Evolutionary conservation across 2,888 invertebrate species (phyloP), one percentile per base, ranked within the genome.

Genomic region (Automeris io): DNA sequence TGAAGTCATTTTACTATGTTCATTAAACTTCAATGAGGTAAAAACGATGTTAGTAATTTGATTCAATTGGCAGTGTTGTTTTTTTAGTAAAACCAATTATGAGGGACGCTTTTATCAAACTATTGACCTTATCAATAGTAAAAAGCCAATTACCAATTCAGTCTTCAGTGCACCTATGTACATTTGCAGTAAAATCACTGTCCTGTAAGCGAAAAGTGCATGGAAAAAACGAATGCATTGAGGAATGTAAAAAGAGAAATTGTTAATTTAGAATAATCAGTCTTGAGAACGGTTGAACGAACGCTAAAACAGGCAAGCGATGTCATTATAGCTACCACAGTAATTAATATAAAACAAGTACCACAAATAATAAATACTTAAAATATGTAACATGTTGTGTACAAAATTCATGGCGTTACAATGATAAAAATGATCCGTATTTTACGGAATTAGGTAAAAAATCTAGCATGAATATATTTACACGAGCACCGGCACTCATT

Each of bases 261-360:
- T 65, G 67, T 70, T 63, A 82, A 83, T 85, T 86, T 82, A 78
- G 82, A 75, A 74, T 74, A 80, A 79, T 86, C 86, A 86, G 86
- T 86, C 86, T 83, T 86, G 61, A 71, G 71, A 61, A 74, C 74
- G 73, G 73, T 71, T 70, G 70, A 67, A 70, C 49, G 63, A 58
- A 64, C 60, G 66, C 61, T 64, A 52, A 45, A 47, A 57, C 42
- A 63, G 69, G 65, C 70, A 68, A 73, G 65, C 58, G 49, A 48
- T 48, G 45, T 29, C 29, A 29, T 29, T 16, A 29, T 45, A 54
- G 45, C 52, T 51, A 58, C 49, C 49, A 42, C 39, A 49, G 43
- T 41, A n/a, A n/a, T n/a, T n/a, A n/a, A n/a, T 50, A 53, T 46
- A 51, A 58, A 54, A 49, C 57, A 47, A 51, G 52, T 51, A 62